phyloP scores from a whole-genome alignment of 2,113 vertebrate species.

The Sinocyclocheilus anophthalmus region DNA sequence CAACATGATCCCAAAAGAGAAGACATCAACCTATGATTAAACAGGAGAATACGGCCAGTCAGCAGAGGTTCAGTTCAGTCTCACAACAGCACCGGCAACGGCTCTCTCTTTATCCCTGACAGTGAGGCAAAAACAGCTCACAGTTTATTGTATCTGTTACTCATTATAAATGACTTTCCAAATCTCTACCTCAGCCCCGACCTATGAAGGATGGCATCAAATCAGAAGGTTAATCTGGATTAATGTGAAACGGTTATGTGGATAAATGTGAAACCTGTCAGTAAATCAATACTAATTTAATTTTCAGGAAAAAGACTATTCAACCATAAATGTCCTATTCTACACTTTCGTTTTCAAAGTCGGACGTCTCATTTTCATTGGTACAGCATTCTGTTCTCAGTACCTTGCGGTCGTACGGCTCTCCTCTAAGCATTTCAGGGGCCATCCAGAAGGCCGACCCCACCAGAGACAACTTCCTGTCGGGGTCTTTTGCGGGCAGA shows the following conservation, averaged over 20 bases:
- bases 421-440: conserved; percentile 80
- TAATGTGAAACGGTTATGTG: too few relatives aligned
- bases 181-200: not conserved
- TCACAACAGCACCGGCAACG: not conserved
- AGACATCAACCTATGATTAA: conserved; percentile 76
- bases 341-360: not conserved
- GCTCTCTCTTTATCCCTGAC: not conserved
- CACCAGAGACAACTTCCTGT: conserved; percentile 78
- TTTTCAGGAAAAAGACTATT: not conserved
- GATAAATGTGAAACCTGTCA: too few relatives aligned
- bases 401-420: conserved; percentile 79
- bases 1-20: conserved; percentile 80
- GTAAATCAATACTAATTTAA: not conserved
- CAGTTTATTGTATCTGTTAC: not conserved
- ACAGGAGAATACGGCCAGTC: not conserved
- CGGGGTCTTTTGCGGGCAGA: conserved; percentile 64
- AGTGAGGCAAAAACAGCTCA: not conserved
- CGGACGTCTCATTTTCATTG: too few relatives aligned
- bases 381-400: not conserved
- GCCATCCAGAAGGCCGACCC: conserved; percentile 83
- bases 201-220: not conserved
- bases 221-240: not conserved
- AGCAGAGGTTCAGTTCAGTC: not conserved
- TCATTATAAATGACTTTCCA: conserved; percentile 5
- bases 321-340: not conserved